phyloP scores from a whole-genome alignment of 1,140 invertebrate genomes.

The Zaprionus davidi region DNA sequence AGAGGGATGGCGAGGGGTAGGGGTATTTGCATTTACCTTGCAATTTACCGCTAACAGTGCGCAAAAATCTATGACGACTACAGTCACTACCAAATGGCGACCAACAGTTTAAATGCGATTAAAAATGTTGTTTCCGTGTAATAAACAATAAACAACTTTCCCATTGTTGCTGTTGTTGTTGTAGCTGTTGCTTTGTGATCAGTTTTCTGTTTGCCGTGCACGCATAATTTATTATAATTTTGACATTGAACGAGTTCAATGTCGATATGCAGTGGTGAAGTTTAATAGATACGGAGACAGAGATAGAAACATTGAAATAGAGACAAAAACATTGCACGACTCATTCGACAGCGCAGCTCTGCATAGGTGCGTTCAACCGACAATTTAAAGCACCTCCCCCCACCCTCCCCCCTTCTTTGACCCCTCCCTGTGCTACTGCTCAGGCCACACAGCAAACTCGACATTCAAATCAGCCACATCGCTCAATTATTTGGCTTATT shows the following conservation, averaged over 20 bases:
- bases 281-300: conserved; percentile 9
- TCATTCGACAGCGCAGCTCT: conserved; percentile 33
- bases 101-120: conserved; percentile 46
- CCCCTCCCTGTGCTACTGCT: no score
- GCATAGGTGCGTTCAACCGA: conserved; percentile 59
- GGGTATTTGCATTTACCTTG: conserved; percentile 23
- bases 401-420: background rate
- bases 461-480: conserved; percentile 59
- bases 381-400: conserved; percentile 15
- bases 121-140: conserved; percentile 71
- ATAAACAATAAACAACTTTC: conserved; percentile 73
- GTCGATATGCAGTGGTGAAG: conserved; percentile 70
- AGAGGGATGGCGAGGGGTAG: background rate
- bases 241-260: conserved; percentile 82
- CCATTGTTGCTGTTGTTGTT: conserved; percentile 50
- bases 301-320: conserved; percentile 12
- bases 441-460: conserved; percentile 5
- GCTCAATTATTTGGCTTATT: conserved; percentile 69
- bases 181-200: conserved; percentile 46
- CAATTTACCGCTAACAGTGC: conserved; percentile 28
- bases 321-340: conserved; percentile 22
- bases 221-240: conserved; percentile 79
- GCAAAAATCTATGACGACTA: conserved; percentile 34
- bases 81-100: conserved; percentile 21
- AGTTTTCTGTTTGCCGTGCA: conserved; percentile 55